These are phyloP conservation scores for Urocyon cinereoargenteus DNA, from an alignment of 2,797 vertebrate species.

Conservation along the genomic window DNA sequence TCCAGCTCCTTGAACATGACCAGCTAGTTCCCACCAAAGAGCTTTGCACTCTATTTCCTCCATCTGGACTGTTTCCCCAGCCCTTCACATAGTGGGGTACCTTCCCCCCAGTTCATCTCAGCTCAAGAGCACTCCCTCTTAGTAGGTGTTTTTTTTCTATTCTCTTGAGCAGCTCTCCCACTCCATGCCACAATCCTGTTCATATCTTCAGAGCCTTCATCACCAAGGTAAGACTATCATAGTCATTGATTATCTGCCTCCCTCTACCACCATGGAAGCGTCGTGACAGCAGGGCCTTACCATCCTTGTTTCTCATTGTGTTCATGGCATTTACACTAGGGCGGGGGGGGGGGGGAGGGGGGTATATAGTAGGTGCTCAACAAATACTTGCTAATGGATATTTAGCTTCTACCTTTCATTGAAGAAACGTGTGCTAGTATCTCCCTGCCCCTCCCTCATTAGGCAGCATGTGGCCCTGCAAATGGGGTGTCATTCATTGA, in stretches of 20 bases:
- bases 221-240: background rate
- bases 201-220: constrained; percentile 15
- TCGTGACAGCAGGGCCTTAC: background rate
- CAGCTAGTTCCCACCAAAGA: background rate
- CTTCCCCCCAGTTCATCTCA: background rate
- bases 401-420: background rate
- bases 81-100: background rate
- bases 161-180: background rate
- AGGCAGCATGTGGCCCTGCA: background rate
- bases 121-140: background rate
- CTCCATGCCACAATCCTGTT: rapidly evolving
- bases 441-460: background rate
- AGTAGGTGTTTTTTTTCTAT: background rate
- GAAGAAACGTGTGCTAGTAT: background rate
- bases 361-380: background rate
- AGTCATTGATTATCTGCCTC: background rate
- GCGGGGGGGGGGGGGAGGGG: background rate
- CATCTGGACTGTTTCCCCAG: background rate
- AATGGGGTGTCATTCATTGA: background rate
- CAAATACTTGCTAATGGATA: background rate
- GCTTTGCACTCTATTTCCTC: background rate
- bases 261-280: background rate
- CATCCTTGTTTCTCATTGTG: background rate
- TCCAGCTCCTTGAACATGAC: background rate
- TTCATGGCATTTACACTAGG: background rate